Evolutionary conservation across 2,113 vertebrate species (phyloP).

Genomic region (Aythya baeri): DNA sequence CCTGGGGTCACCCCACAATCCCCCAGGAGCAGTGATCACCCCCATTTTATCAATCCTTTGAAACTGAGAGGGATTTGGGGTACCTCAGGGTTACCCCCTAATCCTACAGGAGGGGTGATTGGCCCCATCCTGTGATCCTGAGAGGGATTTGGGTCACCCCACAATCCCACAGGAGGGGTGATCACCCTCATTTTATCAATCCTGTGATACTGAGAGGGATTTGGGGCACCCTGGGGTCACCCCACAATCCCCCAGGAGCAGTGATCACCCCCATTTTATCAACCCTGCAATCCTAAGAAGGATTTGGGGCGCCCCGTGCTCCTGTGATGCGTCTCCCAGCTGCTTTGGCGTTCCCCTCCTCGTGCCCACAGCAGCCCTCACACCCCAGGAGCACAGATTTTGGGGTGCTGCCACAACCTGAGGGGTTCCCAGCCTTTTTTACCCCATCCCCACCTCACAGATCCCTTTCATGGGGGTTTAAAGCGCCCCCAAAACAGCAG

Average conservation of each 20-base stretch:
- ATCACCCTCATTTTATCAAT: background rate
- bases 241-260: too few species aligned
- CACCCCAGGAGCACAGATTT: too few species aligned
- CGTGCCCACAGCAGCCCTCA: background rate
- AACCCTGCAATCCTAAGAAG: fast-evolving
- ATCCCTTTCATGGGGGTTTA: background rate
- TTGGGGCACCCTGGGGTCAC: too few species aligned
- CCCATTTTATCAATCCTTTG: too few species aligned
- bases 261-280: too few species aligned
- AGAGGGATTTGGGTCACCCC: background rate
- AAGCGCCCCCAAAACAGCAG: background rate
- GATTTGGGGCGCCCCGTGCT: fast-evolving
- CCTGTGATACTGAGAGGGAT: too few species aligned
- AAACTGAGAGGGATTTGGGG: background rate
- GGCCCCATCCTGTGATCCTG: fast-evolving
- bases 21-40: fast-evolving
- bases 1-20: background rate
- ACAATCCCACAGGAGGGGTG: fast-evolving
- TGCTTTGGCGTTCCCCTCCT: background rate
- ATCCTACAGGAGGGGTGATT: fast-evolving
- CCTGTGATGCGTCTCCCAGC: background rate
- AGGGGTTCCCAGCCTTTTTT: background rate
- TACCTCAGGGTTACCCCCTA: background rate
- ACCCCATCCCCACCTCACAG: fast-evolving
- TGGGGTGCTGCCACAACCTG: background rate